Base-by-base conservation (phyloP, 2,113 vertebrate genomes). In the Noturus placidus region DNA sequence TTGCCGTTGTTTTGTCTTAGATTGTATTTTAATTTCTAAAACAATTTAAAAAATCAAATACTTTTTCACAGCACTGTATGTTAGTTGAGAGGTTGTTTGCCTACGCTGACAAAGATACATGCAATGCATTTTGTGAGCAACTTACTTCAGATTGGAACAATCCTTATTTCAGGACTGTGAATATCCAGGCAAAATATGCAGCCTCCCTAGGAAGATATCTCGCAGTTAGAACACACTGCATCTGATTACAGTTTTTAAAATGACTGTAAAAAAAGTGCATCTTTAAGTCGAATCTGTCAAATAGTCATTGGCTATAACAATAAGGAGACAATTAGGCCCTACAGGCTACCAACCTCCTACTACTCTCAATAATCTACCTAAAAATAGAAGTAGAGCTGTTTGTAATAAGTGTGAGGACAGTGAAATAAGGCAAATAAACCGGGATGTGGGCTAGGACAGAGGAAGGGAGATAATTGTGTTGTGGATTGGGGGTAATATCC, bases 401-500 rank as follows among this genome's bases (percentile, higher is more conserved):
- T 30, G n/a, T 30, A 8, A 20, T 20, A 54, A 38, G 15, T 46
- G 79, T 46, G 61, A 83, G 61, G 72, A 57, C 70, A 42, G 8
- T 42, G 19, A 50, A 46, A 50, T 50, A 46, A 46, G 22, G 20
- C 20, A 42, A 42, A 76, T 20, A 56, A 35, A 78, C 69, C 3
- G 57, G 30, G 35, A 56, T 59, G 2, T n/a, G 19, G 65, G 35
- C 54, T 35, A 38, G 35, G 30, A 15, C n/a, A 77, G 22, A 76
- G 22, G 13, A 25, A 38, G 67, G 35, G 56, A 27, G 70, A 50
- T 76, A 76, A 46, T 14, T 76, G 72, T 46, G 42, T 46, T 76
- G 72, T 50, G 72, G 38, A 76, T 76, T 76, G 61, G 67, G 52
- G 54, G 22, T 76, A 25, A 50, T 76, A 89, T 82, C n/a, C 67